Evolutionary conservation across 2,797 vertebrate genomes (phyloP), one percentile per base, ranked within the genome.

Genomic region (Pseudopleuronectes americanus): DNA sequence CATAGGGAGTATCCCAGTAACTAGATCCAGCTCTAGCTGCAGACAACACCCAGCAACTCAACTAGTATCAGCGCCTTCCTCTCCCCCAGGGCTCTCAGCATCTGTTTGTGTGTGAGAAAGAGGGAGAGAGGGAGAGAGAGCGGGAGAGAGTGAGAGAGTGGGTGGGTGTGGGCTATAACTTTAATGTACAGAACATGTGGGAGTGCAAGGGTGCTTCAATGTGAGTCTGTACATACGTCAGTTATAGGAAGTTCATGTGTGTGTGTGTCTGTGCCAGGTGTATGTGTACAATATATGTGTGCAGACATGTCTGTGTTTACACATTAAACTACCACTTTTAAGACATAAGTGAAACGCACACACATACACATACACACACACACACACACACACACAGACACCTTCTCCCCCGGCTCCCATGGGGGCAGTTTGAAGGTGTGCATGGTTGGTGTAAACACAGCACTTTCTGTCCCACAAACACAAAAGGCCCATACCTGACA

Each of bases 1-100:
- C 51, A 71, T 56, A 80, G 88, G 92, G 90, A 89, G 89, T 87
- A 84, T 83, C 84, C 74, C 28, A 9, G 92, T 91, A 94, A 94
- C 79, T 62, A 83, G 86, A 93, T 91, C 87, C 85, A 86, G 75
- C 62, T 84, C 89, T 89, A 92, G 91, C 91, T 92, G 90, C 77
- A 91, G 90, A 90, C 91, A 87, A 91, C 92, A 90, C 93, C 93
- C 93, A 80, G 43, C 78, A 64, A 78, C 76, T 68, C 69, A 90
- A 91, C 84, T 81, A 84, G 79, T 80, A 82, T 84, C 79, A 85
- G 85, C 66, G 24, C 77, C 71, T 84, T 84, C 48, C 56, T 71
- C 74, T 82, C 71, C 84, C 85, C 62, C 21, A 63, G 74, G 90
- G 83, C 67, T 72, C 61, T 72, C 57, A 71, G 81, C 74, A 83